Evolutionary conservation across 2,113 vertebrate genomes (phyloP).

Genomic region (Siniperca knerii): DNA sequence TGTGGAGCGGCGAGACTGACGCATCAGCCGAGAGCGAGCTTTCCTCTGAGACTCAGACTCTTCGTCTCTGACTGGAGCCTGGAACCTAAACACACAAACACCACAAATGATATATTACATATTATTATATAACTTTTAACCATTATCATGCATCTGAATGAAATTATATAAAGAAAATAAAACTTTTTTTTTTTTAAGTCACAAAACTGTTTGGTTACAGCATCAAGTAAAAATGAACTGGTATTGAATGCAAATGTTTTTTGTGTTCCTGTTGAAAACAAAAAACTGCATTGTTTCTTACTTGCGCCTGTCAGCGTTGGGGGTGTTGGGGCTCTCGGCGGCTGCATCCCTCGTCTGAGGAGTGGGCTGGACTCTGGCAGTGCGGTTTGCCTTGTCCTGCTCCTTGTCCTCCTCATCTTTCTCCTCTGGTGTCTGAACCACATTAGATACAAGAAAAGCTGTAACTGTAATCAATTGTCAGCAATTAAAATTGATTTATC

Average conservation of each 20-base stretch:
- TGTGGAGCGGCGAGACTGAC: constrained; percentile 92
- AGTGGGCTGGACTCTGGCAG: constrained; percentile 88
- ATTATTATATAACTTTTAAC: neutral
- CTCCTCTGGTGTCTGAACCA: constrained; percentile 77
- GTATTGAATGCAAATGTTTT: neutral
- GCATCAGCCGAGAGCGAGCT: constrained; percentile 91
- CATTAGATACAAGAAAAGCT: neutral
- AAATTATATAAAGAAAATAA: neutral
- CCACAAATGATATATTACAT: neutral
- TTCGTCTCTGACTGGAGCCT: constrained; percentile 91
- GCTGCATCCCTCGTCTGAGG: constrained; percentile 77
- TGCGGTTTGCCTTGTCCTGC: constrained; percentile 82
- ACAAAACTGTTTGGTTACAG: neutral
- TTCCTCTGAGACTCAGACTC: constrained; percentile 94
- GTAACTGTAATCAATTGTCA: neutral
- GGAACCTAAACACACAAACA: constrained; percentile 83
- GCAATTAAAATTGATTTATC: neutral
- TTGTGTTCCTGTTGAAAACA: neutral
- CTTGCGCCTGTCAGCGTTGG: constrained; percentile 79
- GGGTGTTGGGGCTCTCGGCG: constrained; percentile 81
- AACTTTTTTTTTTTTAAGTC: neutral
- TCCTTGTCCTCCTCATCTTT: constrained; percentile 80
- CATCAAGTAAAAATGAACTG: neutral
- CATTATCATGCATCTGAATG: neutral
- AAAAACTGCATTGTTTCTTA: constrained; percentile 51